Evolutionary conservation across 2,113 vertebrate species (phyloP).

Genomic region (Sinocyclocheilus anshuiensis): DNA sequence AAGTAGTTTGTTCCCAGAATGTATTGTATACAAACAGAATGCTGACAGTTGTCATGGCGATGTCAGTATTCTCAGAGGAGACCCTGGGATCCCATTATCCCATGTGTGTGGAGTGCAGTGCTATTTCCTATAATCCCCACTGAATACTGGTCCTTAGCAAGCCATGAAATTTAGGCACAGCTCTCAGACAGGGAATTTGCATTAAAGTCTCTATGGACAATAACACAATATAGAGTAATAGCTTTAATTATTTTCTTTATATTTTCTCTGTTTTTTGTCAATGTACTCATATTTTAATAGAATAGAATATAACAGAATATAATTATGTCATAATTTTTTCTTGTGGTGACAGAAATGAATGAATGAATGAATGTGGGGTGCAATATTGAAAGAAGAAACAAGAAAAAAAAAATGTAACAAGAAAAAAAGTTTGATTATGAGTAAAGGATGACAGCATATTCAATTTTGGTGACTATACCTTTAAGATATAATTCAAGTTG

Average conservation of each 20-base stretch:
- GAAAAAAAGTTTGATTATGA: background rate
- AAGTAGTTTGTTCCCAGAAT: conserved; percentile 48
- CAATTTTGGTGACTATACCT: background rate
- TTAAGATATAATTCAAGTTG: background rate
- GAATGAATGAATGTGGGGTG: no score
- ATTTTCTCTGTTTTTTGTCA: no score
- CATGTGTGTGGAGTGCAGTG: conserved; percentile 32
- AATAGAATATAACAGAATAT: no score
- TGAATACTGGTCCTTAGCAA: conserved; percentile 51
- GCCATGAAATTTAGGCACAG: conserved; percentile 50
- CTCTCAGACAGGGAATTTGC: conserved; percentile 44
- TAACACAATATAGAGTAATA: background rate
- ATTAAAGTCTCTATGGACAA: conserved; percentile 27
- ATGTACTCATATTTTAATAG: no score
- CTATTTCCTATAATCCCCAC: conserved; percentile 54
- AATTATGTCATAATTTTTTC: no score
- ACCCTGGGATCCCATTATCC: conserved; percentile 48
- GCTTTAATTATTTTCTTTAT: no score
- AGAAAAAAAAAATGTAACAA: no score
- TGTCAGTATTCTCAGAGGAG: conserved; percentile 58
- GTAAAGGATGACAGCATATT: background rate
- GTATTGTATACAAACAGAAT: conserved; percentile 58
- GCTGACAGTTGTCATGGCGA: conserved; percentile 68
- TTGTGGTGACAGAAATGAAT: no score
- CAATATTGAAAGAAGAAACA: no score